Base-by-base conservation (phyloP, 2,888 invertebrate genomes). In the Punctoribates punctum region DNA sequence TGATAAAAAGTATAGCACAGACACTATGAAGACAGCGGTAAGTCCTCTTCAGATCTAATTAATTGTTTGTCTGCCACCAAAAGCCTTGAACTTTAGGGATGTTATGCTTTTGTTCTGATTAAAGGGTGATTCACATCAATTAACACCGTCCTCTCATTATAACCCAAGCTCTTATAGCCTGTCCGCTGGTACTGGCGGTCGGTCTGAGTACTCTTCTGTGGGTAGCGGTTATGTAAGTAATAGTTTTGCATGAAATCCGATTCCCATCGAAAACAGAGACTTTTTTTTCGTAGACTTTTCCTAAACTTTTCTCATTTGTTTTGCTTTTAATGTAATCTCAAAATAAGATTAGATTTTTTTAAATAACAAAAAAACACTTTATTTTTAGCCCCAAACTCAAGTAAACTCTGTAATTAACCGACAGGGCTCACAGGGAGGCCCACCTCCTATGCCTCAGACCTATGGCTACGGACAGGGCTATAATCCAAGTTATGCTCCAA, bases 1-100 rank as follows among this genome's bases (percentile, higher is more conserved):
- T 17, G 65, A 67, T 67, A 67, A 60, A 20, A 60, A 60, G 60
- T 60, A 60, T 60, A 67, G 65, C 38, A 67, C 34, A 67, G 27
- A 27, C 46, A 42, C 17, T 46, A 46, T 73, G 65, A 67, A 67
- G n/a, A 5, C 65, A 67, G 65, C 38, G 65, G 65, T 67, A 34
- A 67, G 65, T 34, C 42, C 13, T 42, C n/a, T 42, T 42, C 13
- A 1, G 11, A 42, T 42, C 5, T 60, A 13, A 60, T 60, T 20
- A 20, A 60, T 60, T 13, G 17, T 17, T 27, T 60, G 27, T 60
- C 27, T 27, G 23, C 17, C 5, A 5, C 20, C 8, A 23, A 60
- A 60, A 23, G 60, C 23, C 60, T 51, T 60, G 60, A 60, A 27
- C 27, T 60, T 27, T 27, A 27, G 38, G 29, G 65, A 67, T 15